Percentiles rank a stretch among this genome's conserved stretches.
Conservation (phyloP, 1,140 invertebrate genomes). For the Frieseomelitta varia region DNA sequence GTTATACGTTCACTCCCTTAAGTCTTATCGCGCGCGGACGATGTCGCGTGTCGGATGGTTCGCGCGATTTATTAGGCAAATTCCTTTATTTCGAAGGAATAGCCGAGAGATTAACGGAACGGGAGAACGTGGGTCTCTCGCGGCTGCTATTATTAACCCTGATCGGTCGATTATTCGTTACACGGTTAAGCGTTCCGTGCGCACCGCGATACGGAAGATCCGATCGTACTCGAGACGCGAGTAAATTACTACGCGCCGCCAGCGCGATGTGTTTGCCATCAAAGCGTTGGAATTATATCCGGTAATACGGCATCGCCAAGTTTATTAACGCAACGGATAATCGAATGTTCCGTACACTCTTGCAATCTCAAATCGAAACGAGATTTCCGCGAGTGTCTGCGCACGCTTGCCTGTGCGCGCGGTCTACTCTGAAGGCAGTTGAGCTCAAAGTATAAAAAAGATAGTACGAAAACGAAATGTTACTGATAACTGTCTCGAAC, state of each 20-base stretch:
- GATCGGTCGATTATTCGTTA: background rate
- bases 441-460: too few species aligned
- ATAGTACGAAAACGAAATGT: too few species aligned
- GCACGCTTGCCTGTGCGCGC: too few species aligned
- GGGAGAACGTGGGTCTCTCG: background rate
- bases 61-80: slow-evolving; percentile 16
- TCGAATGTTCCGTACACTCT: too few species aligned
- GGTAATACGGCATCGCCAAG: background rate
- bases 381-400: too few species aligned
- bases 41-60: slow-evolving; percentile 2
- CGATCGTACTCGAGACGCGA: background rate
- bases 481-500: too few species aligned
- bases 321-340: too few species aligned
- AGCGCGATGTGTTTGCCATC: background rate
- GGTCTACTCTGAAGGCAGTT: too few species aligned
- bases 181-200: background rate
- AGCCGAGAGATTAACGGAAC: background rate
- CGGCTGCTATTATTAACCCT: background rate
- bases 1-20: background rate
- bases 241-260: background rate
- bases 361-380: too few species aligned
- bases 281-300: background rate
- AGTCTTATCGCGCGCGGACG: background rate
- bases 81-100: background rate
- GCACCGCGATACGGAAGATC: background rate